Evolutionary conservation across 2,888 invertebrate species (phyloP), one percentile per base, ranked within the genome.

Genomic region (Patella depressa): DNA sequence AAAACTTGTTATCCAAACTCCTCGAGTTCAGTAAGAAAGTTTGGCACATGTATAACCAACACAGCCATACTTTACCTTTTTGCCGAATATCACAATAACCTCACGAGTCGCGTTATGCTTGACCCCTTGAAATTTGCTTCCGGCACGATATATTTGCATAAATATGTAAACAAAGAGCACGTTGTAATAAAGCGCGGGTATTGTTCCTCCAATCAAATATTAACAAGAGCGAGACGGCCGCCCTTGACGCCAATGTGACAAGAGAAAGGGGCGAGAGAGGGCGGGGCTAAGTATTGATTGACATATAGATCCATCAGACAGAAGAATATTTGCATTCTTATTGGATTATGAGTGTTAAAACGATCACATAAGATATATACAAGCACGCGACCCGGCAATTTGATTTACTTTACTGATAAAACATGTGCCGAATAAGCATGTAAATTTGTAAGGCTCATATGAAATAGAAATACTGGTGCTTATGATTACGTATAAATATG

Each of bases 161-260:
- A 72, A 53, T 65, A 70, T 77, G 77, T 79, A 81, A 77, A 81
- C 80, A 81, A 75, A 77, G 70, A 75, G 75, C 79, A 53, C 80
- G 74, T 76, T 65, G 65, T 65, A 24, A 11, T 65, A 19, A 3
- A 65, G 65, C 19, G 65, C 65, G 65, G 65, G 65, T 24, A 11
- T 19, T 1, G 19, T 24, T 19, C 65, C 19, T 24, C 65, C 65
- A 65, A 65, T 65, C 65, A 65, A 65, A 65, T 65, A 45, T 65
- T 11, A 11, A 11, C 14, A 11, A 19, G 7, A 12, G 19, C 65
- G 3, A 15, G 24, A 19, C 24, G 45, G 45, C 45, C 45, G 45
- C 9, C 45, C 45, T 45, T 45, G 45, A 45, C 15, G 24, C 14
- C 65, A 65, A 65, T 65, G 24, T 24, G 19, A 2, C 12, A 65